phyloP scores from a whole-genome alignment of 2,113 vertebrate genomes.

The Cryptoleucopteryx plumbea region DNA sequence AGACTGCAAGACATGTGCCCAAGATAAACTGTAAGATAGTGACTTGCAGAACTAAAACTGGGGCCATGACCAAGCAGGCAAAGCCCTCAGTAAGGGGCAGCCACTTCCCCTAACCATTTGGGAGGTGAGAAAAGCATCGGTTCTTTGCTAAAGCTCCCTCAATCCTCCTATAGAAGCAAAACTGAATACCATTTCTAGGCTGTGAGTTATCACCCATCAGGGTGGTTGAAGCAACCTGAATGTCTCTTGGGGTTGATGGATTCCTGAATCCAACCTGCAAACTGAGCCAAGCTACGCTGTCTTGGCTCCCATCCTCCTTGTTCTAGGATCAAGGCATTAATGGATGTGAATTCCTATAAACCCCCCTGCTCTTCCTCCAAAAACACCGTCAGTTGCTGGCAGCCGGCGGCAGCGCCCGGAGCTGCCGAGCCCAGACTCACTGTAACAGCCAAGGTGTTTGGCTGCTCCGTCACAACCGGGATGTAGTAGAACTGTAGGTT shows the following conservation, averaged over 20 bases:
- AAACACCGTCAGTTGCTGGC: fast-evolving
- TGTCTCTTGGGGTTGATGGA: neutral
- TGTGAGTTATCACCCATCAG: neutral
- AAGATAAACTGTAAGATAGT: neutral
- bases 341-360: neutral
- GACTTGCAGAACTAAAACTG: neutral
- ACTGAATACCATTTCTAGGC: too few species aligned
- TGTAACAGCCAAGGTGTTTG: neutral
- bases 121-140: neutral
- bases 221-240: neutral
- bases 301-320: neutral
- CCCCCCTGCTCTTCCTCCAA: neutral
- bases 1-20: neutral
- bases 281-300: neutral
- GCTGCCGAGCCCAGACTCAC: conserved; percentile 28
- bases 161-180: neutral
- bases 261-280: neutral
- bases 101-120: fast-evolving
- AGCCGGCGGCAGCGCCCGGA: fast-evolving
- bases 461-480: conserved; percentile 67
- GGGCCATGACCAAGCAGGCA: neutral
- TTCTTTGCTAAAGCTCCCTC: neutral
- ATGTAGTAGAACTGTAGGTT: conserved; percentile 93
- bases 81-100: neutral
- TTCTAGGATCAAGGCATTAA: neutral